Conservation (phyloP, 2,797 vertebrate genomes). For the Gymnothorax javanicus region DNA sequence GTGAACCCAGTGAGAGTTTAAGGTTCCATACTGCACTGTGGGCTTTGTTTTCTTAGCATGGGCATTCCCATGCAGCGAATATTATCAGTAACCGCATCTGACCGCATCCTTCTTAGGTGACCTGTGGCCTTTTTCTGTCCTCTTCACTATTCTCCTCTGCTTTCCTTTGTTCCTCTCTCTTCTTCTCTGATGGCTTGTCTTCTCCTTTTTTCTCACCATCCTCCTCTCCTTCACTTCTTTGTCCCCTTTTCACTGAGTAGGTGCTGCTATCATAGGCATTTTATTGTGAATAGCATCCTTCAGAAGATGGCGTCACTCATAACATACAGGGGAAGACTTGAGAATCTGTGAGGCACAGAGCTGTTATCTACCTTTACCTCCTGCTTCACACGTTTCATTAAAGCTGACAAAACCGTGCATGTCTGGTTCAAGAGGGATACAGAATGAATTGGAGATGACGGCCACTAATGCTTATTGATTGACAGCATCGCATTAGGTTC, state of each 20-base stretch:
- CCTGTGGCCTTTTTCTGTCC: background rate
- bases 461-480: slow-evolving; percentile 54
- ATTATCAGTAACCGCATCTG: background rate
- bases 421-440: slow-evolving; percentile 52
- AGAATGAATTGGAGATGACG: slow-evolving; percentile 56
- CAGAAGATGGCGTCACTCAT: slow-evolving; percentile 53
- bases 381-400: slow-evolving; percentile 53
- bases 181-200: background rate
- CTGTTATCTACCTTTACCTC: slow-evolving; percentile 61
- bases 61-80: background rate
- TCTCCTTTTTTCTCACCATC: background rate
- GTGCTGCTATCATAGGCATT: background rate
- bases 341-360: slow-evolving; percentile 61
- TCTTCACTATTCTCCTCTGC: background rate
- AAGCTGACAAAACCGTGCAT: slow-evolving; percentile 53
- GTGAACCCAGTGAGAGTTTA: background rate
- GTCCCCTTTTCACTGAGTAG: background rate
- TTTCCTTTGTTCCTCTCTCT: background rate
- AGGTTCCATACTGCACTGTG: background rate
- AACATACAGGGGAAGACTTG: slow-evolving; percentile 52
- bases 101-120: background rate
- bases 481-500: slow-evolving; percentile 41
- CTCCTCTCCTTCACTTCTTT: no score
- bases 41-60: background rate
- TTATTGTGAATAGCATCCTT: background rate